Conservation (phyloP, 2,888 invertebrate species). For the Machimus rusticus region DNA sequence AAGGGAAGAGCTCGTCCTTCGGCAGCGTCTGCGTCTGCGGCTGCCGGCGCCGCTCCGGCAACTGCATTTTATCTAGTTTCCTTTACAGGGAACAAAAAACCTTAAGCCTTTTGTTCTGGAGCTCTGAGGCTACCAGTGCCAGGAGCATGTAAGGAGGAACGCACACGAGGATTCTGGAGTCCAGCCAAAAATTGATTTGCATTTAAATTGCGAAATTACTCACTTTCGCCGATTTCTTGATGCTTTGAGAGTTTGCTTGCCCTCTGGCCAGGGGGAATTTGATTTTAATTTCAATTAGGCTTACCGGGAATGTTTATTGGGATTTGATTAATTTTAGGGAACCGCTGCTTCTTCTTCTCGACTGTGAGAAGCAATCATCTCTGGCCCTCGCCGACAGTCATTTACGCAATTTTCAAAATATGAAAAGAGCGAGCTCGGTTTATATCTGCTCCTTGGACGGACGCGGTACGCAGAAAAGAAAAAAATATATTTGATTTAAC, state of each 20-base stretch:
- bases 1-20: not conserved
- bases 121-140: not conserved
- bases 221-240: not conserved
- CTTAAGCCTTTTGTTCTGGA: not conserved
- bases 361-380: not conserved
- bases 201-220: conserved; percentile 28
- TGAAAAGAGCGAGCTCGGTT: not conserved
- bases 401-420: not conserved
- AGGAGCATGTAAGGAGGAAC: not conserved
- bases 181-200: conserved; percentile 23
- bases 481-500: not conserved
- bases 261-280: not conserved
- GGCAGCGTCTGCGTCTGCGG: not conserved
- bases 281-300: conserved; percentile 15
- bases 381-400: not conserved
- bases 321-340: not conserved
- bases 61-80: not conserved
- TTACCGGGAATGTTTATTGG: not conserved
- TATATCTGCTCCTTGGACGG: not conserved
- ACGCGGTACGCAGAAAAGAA: not conserved
- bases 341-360: not conserved
- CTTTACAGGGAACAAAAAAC: not conserved
- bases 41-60: not conserved
- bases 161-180: not conserved
- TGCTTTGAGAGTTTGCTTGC: not conserved